Percentiles rank a stretch among this genome's conserved stretches.
Evolutionary conservation across 2,113 vertebrate species (phyloP).

Genomic region (Boleophthalmus pectinirostris): DNA sequence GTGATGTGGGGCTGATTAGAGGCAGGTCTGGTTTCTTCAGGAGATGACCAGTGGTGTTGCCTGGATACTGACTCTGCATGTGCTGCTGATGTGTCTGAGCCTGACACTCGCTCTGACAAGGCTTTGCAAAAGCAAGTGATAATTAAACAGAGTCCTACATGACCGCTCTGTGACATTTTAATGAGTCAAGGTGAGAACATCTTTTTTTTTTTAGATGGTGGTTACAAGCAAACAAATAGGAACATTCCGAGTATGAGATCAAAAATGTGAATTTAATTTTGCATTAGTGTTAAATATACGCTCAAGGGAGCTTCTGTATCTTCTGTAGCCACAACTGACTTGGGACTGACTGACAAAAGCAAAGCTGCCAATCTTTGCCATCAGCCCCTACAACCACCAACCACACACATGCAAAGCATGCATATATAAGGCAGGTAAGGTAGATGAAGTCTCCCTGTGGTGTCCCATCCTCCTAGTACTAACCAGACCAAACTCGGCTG

Average conservation of each 20-base stretch:
- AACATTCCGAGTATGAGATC: neutral
- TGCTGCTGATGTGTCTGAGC: neutral
- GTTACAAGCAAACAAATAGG: neutral
- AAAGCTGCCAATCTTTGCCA: too few relatives aligned
- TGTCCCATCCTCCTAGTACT: too few relatives aligned
- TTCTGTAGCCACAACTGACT: too few relatives aligned
- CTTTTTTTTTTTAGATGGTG: neutral
- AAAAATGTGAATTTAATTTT: too few relatives aligned
- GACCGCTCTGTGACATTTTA: neutral
- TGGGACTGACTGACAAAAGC: too few relatives aligned
- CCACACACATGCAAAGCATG: too few relatives aligned
- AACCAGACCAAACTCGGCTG: too few relatives aligned
- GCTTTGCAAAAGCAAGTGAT: neutral
- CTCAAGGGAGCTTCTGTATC: too few relatives aligned
- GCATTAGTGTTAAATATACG: too few relatives aligned
- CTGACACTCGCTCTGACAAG: neutral
- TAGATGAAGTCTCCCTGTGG: too few relatives aligned
- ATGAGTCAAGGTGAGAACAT: neutral
- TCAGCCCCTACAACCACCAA: too few relatives aligned
- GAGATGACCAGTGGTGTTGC: conserved; percentile 57
- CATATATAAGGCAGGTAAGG: too few relatives aligned
- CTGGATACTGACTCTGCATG: conserved; percentile 50
- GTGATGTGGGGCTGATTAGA: conserved; percentile 33
- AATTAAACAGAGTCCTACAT: neutral
- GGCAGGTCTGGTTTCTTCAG: conserved; percentile 49